Conservation (phyloP, 2,888 invertebrate species). For the Trichogramma dendrolimi region DNA sequence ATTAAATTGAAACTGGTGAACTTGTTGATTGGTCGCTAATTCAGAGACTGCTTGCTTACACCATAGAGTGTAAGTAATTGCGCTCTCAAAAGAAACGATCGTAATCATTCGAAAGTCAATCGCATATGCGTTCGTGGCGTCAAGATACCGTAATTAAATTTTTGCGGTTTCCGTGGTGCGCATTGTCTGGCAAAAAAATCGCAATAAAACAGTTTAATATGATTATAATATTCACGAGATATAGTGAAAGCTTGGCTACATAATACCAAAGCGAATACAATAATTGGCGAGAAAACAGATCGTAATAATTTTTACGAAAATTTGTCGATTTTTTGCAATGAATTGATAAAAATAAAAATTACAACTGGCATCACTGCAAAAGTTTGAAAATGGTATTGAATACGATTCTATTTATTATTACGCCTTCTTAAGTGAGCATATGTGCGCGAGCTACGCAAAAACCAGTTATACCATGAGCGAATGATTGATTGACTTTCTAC, state of each 20-base stretch:
- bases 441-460: constrained; percentile 1
- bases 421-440: constrained; percentile 12
- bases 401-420: too few relatives aligned
- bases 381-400: too few relatives aligned
- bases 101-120: constrained; percentile 15
- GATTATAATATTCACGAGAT: too few relatives aligned
- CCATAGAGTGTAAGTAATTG: neutral
- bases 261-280: too few relatives aligned
- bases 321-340: too few relatives aligned
- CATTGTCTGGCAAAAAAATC: neutral
- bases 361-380: too few relatives aligned
- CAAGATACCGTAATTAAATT: constrained; percentile 15
- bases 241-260: too few relatives aligned
- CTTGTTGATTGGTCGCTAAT: neutral
- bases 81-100: neutral
- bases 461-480: constrained; percentile 12
- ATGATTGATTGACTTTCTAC: constrained; percentile 22
- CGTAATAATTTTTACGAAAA: too few relatives aligned
- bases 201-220: neutral
- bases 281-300: too few relatives aligned
- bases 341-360: too few relatives aligned
- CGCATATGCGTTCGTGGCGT: neutral
- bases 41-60: neutral
- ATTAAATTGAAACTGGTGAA: too few relatives aligned
- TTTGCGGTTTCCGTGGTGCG: neutral